These are phyloP conservation scores for Nomada ferruginata DNA, from an alignment of 2,888 invertebrate species.

Conservation along the genomic window DNA sequence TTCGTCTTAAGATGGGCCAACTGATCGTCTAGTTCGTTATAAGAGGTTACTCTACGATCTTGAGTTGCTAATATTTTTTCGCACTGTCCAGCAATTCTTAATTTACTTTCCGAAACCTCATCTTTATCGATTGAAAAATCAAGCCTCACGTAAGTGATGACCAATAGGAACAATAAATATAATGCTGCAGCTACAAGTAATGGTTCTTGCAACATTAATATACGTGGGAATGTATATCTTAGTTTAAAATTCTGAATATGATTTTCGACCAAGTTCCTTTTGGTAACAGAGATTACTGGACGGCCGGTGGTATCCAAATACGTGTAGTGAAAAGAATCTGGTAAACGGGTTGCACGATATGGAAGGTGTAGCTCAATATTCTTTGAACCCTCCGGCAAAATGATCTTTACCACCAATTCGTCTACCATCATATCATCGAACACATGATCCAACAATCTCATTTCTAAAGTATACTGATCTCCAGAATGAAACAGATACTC, in stretches of 20 bases:
- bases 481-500: constrained; percentile 95
- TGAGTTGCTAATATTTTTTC: constrained; percentile 87
- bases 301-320: constrained; percentile 98
- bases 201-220: constrained; percentile 96
- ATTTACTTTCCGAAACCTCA: constrained; percentile 85
- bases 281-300: constrained; percentile 92
- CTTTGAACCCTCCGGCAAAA: constrained; percentile 96
- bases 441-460: constrained; percentile 98
- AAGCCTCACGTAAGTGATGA: constrained; percentile 96
- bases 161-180: constrained; percentile 94
- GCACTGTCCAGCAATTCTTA: constrained; percentile 84
- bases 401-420: constrained; percentile 93
- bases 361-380: constrained; percentile 93
- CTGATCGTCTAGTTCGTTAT: constrained; percentile 87
- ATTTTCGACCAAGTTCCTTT: constrained; percentile 95
- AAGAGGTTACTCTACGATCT: constrained; percentile 86
- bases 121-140: constrained; percentile 96
- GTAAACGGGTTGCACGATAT: constrained; percentile 90
- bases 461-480: constrained; percentile 93
- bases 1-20: constrained; percentile 86
- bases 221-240: constrained; percentile 93
- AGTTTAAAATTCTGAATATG: constrained; percentile 98
- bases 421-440: constrained; percentile 98
- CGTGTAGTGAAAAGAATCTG: constrained; percentile 93
- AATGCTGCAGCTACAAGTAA: constrained; percentile 94